Conservation (phyloP, 2,888 invertebrate genomes). For the Drosophila nr. perissopoda region DNA sequence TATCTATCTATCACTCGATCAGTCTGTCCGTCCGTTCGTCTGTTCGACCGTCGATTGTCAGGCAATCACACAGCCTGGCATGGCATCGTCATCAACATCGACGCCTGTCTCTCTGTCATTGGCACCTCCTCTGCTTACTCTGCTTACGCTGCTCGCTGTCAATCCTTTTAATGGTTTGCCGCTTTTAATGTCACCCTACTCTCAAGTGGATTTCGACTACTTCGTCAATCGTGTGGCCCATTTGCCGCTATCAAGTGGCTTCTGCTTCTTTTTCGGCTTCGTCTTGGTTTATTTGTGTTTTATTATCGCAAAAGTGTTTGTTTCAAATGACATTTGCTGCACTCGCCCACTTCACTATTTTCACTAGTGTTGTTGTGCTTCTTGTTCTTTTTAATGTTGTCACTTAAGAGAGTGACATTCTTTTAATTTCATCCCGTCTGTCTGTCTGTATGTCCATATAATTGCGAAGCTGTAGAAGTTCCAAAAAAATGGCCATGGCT, state of each 20-base stretch:
- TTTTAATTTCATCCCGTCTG: conserved; percentile 26
- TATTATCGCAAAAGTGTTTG: conserved; percentile 68
- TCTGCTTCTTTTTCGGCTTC: conserved; percentile 7
- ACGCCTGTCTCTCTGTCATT: conserved; percentile 31
- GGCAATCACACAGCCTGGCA: conserved; percentile 24
- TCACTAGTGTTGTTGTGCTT: conserved; percentile 35
- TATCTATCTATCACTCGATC: conserved; percentile 25
- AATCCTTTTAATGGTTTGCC: conserved; percentile 60
- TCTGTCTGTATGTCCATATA: conserved; percentile 24
- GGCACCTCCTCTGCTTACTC: conserved; percentile 34
- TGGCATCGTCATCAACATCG: conserved; percentile 15
- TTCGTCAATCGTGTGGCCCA: conserved; percentile 57
- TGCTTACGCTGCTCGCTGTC: conserved; percentile 27
- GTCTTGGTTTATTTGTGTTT: conserved; percentile 64
- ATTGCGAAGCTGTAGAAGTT: conserved; percentile 57
- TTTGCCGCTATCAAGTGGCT: conserved; percentile 60
- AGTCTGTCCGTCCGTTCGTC: neutral
- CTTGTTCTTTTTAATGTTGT: conserved; percentile 22
- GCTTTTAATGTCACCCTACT: conserved; percentile 51
- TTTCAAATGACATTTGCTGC: conserved; percentile 64
- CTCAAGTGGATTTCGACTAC: conserved; percentile 67
- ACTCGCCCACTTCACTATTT: conserved; percentile 34
- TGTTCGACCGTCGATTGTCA: conserved; percentile 1
- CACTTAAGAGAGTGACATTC: conserved; percentile 28
- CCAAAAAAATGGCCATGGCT: conserved; percentile 24